These are phyloP conservation scores for Pachymerium ferrugineum DNA, from an alignment of 2,888 invertebrate species.

Conservation along the genomic window DNA sequence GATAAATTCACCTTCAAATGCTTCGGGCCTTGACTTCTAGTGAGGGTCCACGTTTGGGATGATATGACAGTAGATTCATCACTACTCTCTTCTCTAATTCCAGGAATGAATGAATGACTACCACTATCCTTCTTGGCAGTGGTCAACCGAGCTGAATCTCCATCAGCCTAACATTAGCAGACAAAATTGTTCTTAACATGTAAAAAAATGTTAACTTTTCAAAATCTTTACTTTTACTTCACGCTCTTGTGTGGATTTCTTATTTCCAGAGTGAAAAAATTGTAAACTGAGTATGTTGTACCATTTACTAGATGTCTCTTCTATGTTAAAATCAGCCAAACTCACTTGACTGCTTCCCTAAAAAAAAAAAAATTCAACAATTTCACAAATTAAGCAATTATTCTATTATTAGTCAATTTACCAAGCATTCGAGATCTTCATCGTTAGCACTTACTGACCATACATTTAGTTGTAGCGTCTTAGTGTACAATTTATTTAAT, in stretches of 20 bases:
- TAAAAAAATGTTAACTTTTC: not conserved
- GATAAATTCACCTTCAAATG: conserved; percentile 30
- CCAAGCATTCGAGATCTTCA: conserved; percentile 46
- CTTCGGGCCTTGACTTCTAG: conserved; percentile 60
- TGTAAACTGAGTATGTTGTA: conserved; percentile 86
- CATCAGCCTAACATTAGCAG: not conserved
- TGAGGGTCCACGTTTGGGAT: conserved; percentile 91
- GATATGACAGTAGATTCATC: conserved; percentile 95
- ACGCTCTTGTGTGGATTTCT: not conserved
- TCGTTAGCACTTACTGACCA: conserved; percentile 58
- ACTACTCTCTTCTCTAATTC: conserved; percentile 75
- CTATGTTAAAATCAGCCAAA: conserved; percentile 86
- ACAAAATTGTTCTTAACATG: no score
- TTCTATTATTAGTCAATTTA: conserved; percentile 39
- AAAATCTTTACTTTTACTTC: not conserved
- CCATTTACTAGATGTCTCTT: conserved; percentile 77
- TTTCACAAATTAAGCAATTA: not conserved
- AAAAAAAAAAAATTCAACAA: conserved; percentile 38
- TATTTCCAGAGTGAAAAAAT: conserved; percentile 59
- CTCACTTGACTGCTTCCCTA: conserved; percentile 95
- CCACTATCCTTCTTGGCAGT: conserved; percentile 7
- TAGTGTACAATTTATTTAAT: conserved; percentile 70
- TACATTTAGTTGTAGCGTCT: conserved; percentile 85
- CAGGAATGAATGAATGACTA: conserved; percentile 16
- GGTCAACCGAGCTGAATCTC: not conserved